phyloP scores from a whole-genome alignment of 1,140 invertebrate genomes.

The Rhagoletis zephyria region DNA sequence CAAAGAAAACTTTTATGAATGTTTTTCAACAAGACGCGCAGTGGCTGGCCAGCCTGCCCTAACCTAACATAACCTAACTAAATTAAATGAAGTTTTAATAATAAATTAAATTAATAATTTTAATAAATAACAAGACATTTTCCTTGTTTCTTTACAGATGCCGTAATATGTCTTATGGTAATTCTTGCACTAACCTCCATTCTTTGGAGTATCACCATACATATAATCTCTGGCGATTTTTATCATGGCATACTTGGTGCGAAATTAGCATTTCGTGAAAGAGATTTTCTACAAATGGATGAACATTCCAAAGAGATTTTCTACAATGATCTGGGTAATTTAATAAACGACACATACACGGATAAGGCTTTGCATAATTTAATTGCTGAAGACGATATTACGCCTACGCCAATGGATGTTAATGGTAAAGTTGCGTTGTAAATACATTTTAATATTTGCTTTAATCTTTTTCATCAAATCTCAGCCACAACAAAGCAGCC shows the following conservation, averaged over 20 bases:
- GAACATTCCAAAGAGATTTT: constrained; percentile 63
- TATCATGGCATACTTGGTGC: constrained; percentile 68
- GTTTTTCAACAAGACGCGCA: no score
- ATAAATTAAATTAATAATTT: no score
- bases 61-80: no score
- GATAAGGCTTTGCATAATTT: background rate
- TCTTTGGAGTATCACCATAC: constrained; percentile 66
- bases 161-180: constrained; percentile 68
- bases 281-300: constrained; percentile 63
- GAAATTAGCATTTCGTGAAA: constrained; percentile 66
- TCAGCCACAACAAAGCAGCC: constrained; percentile 53
- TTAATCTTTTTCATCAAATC: background rate
- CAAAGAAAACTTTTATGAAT: no score
- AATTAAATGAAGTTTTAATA: no score
- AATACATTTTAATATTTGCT: no score
- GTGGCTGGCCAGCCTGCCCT: no score
- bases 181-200: constrained; percentile 66
- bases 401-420: background rate
- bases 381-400: constrained; percentile 8
- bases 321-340: constrained; percentile 59
- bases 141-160: constrained; percentile 58
- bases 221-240: constrained; percentile 66
- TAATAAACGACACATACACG: constrained; percentile 52
- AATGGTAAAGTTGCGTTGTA: background rate
- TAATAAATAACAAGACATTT: no score